These are phyloP conservation scores for Hermaeophaga mercurialis DNA, from an alignment of 2,888 invertebrate species.

Conservation along the genomic window DNA sequence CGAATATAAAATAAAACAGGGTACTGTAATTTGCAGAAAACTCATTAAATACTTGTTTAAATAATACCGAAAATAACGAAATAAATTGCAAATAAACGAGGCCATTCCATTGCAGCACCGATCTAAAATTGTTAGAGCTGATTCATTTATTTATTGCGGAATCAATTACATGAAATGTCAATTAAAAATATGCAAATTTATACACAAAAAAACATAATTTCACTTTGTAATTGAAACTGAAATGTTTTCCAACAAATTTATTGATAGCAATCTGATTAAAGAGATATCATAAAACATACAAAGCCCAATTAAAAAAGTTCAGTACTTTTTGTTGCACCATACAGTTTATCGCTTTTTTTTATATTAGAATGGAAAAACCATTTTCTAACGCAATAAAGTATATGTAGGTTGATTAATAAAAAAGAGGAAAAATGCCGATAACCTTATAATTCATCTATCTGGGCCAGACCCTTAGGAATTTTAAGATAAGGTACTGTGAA, in stretches of 20 bases:
- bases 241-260: conserved; percentile 20
- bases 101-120: conserved; percentile 11
- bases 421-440: too few relatives aligned
- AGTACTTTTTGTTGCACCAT: too few relatives aligned
- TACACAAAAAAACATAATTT: conserved; percentile 29
- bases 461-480: too few relatives aligned
- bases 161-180: conserved; percentile 36
- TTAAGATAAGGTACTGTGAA: too few relatives aligned
- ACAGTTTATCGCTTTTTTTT: too few relatives aligned
- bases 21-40: background rate
- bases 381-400: too few relatives aligned
- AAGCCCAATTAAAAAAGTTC: too few relatives aligned
- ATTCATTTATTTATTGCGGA: conserved; percentile 32
- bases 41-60: conserved; percentile 18
- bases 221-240: conserved; percentile 23
- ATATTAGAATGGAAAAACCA: too few relatives aligned
- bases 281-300: too few relatives aligned
- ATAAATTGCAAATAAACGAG: conserved; percentile 31
- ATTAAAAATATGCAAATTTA: conserved; percentile 38
- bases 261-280: conserved; percentile 8
- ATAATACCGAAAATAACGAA: conserved; percentile 30
- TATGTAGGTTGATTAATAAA: too few relatives aligned
- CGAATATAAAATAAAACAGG: too few relatives aligned
- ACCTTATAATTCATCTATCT: too few relatives aligned
- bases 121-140: conserved; percentile 29